phyloP scores from a whole-genome alignment of 1,140 invertebrate species.

The Druon quercuslanigerum region DNA sequence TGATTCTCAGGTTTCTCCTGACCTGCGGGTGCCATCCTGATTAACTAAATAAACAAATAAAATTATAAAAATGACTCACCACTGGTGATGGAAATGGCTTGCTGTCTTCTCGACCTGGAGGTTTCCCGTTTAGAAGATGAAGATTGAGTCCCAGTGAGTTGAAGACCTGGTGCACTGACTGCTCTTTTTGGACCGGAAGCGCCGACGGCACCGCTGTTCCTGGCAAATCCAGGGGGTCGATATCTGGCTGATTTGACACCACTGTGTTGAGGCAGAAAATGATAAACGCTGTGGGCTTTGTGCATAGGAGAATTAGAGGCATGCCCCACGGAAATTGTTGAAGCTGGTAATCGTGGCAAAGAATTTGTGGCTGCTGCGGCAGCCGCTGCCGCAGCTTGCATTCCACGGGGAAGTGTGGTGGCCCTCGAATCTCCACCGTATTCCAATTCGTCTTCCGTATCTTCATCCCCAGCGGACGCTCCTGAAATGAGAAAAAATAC shows the following conservation, averaged over 20 bases:
- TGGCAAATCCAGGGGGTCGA: conserved; percentile 85
- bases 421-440: conserved; percentile 72
- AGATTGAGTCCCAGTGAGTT: conserved; percentile 71
- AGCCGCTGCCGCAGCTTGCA: conserved; percentile 76
- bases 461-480: conserved; percentile 80
- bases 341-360: conserved; percentile 82
- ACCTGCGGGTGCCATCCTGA: not conserved
- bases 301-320: conserved; percentile 78
- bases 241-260: conserved; percentile 90
- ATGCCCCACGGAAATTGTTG: conserved; percentile 72
- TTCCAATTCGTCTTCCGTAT: conserved; percentile 78
- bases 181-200: conserved; percentile 80
- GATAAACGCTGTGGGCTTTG: conserved; percentile 82
- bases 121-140: conserved; percentile 60
- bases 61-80: conserved; percentile 70
- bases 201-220: conserved; percentile 69
- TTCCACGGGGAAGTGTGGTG: conserved; percentile 80
- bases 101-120: conserved; percentile 62
- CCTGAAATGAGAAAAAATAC: conserved; percentile 46
- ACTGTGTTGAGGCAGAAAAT: conserved; percentile 77
- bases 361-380: conserved; percentile 82
- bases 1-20: not conserved
- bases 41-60: not conserved
- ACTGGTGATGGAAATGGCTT: conserved; percentile 74
- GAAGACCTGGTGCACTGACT: conserved; percentile 83